Percentiles rank a stretch among this genome's conserved stretches.
These are phyloP conservation scores for Hydraecia micacea DNA, from an alignment of 2,888 invertebrate species.

Conservation along the genomic window DNA sequence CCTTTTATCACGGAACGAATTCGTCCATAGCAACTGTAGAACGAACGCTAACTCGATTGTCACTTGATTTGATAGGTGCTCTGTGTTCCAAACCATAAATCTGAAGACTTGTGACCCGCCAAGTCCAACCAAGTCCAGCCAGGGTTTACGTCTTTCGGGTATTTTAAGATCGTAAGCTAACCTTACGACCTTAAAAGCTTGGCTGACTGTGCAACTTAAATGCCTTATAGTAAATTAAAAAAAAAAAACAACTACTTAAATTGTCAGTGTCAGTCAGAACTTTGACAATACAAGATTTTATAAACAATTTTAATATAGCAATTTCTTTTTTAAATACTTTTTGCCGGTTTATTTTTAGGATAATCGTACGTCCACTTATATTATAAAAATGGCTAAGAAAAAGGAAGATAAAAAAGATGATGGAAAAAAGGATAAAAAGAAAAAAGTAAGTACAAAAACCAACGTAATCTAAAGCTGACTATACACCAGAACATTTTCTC, in stretches of 20 bases:
- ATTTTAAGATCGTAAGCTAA: no score
- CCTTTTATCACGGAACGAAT: no score
- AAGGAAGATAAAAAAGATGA: slow-evolving; percentile 58
- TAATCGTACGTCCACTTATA: not conserved
- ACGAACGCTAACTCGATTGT: no score
- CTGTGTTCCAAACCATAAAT: no score
- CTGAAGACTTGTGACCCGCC: no score
- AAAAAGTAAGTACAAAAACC: slow-evolving; percentile 60
- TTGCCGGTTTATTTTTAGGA: slow-evolving; percentile 1
- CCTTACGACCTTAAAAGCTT: not conserved
- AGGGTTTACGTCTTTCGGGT: no score
- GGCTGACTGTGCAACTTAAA: not conserved
- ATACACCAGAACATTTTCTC: no score
- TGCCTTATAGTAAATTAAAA: not conserved
- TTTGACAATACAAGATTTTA: slow-evolving; percentile 10
- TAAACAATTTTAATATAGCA: slow-evolving; percentile 9
- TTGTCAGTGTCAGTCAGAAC: slow-evolving; percentile 23
- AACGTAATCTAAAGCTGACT: not conserved
- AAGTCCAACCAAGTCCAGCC: no score
- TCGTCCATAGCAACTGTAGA: no score
- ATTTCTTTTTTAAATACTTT: slow-evolving; percentile 5
- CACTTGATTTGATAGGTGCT: no score
- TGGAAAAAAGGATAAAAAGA: slow-evolving; percentile 54
- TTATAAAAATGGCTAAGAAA: slow-evolving; percentile 74
- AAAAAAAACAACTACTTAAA: not conserved